Conservation (phyloP, 1,140 invertebrate genomes). For the Diachasmimorpha longicaudata region DNA sequence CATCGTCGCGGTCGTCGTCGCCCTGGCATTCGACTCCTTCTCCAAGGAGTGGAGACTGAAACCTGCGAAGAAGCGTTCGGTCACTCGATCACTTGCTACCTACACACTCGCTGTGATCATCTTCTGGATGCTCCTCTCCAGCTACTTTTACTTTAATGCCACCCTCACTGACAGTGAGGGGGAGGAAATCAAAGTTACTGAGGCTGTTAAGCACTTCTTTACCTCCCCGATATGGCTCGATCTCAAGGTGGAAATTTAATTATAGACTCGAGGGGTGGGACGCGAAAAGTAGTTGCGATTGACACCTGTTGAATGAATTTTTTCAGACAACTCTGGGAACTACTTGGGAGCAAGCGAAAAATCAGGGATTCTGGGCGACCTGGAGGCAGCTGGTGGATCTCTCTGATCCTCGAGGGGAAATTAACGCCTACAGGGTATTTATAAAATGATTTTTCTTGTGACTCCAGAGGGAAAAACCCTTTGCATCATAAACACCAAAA, state of each 20-base stretch:
- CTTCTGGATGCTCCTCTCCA: conserved; percentile 76
- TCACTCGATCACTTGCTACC: conserved; percentile 59
- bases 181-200: conserved; percentile 84
- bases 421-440: conserved; percentile 84
- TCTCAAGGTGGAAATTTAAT: conserved; percentile 49
- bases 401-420: conserved; percentile 87
- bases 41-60: conserved; percentile 79
- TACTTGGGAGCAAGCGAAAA: conserved; percentile 75
- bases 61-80: conserved; percentile 62
- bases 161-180: conserved; percentile 85
- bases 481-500: too few relatives aligned
- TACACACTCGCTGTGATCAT: conserved; percentile 69
- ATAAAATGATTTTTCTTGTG: background rate
- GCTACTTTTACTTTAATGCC: conserved; percentile 90
- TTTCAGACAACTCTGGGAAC: conserved; percentile 67
- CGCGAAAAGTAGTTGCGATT: too few relatives aligned
- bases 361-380: conserved; percentile 80
- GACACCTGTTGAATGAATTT: too few relatives aligned
- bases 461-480: too few relatives aligned
- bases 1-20: conserved; percentile 68
- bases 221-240: conserved; percentile 82
- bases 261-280: too few relatives aligned
- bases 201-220: conserved; percentile 88
- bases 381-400: conserved; percentile 87
- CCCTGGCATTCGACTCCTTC: conserved; percentile 73